Percentiles rank a stretch among this genome's conserved stretches.
Evolutionary conservation across 1,140 invertebrate genomes (phyloP).

Genomic region (Drosophila bifasciata): DNA sequence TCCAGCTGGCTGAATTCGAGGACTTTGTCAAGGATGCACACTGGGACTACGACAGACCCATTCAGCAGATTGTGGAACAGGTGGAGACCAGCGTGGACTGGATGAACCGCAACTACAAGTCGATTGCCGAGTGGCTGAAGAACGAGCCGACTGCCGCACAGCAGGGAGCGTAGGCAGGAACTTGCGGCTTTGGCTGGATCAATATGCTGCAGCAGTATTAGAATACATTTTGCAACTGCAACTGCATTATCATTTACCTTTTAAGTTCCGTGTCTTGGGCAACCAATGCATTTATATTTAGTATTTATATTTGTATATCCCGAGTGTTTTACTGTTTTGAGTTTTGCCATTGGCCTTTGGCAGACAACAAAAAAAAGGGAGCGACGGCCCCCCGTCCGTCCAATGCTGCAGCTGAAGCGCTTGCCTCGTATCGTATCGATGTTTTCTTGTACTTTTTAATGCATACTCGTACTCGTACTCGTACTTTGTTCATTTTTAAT

Average conservation of each 20-base stretch:
- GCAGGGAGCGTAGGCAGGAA: slow-evolving; percentile 3
- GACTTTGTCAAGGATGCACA: slow-evolving; percentile 87
- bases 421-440: slow-evolving; percentile 9
- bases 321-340: slow-evolving; percentile 28
- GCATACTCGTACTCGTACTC: slow-evolving; percentile 7
- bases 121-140: slow-evolving; percentile 90
- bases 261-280: slow-evolving; percentile 12
- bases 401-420: slow-evolving; percentile 3
- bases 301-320: slow-evolving; percentile 51
- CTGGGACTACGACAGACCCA: slow-evolving; percentile 88
- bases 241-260: background rate
- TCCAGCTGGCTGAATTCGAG: slow-evolving; percentile 90
- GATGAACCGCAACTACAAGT: slow-evolving; percentile 90
- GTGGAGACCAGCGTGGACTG: slow-evolving; percentile 92
- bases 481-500: slow-evolving; percentile 19
- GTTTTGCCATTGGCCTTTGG: slow-evolving; percentile 44
- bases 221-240: slow-evolving; percentile 28
- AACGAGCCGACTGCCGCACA: slow-evolving; percentile 39
- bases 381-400: slow-evolving; percentile 2
- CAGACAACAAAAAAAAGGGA: slow-evolving; percentile 16
- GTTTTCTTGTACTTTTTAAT: slow-evolving; percentile 43
- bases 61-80: slow-evolving; percentile 91
- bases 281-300: slow-evolving; percentile 61
- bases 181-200: slow-evolving; percentile 46
- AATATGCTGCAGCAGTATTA: slow-evolving; percentile 66